A percentile compares a stretch with the other conserved stretches of the same genome.
Evolutionary conservation across 2,797 vertebrate species (phyloP).

Genomic region (Picus viridis): DNA sequence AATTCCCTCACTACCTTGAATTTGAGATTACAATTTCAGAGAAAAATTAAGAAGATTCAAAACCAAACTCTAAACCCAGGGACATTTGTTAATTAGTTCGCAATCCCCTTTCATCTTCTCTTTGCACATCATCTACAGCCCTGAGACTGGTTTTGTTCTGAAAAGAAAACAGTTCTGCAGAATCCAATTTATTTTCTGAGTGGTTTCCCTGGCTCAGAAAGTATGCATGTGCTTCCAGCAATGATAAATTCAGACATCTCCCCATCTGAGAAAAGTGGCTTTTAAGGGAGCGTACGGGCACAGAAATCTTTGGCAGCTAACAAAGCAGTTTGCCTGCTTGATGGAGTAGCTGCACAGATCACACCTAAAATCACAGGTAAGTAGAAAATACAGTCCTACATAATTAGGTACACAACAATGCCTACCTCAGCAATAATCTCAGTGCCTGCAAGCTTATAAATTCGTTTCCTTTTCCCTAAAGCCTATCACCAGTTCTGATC

Average conservation of each 20-base stretch:
- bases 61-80: not conserved
- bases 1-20: not conserved
- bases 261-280: slow-evolving; percentile 47
- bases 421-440: slow-evolving; percentile 77
- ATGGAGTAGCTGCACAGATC: not conserved
- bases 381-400: slow-evolving; percentile 1
- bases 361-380: slow-evolving; percentile 30
- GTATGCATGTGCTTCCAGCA: slow-evolving; percentile 2
- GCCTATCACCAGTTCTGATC: slow-evolving; percentile 9
- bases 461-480: slow-evolving; percentile 5
- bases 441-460: slow-evolving; percentile 48
- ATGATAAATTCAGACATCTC: slow-evolving; percentile 11
- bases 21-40: not conserved
- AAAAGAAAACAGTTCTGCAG: not conserved
- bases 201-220: not conserved
- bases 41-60: not conserved
- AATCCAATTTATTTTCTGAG: slow-evolving; percentile 12
- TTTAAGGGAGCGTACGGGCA: not conserved
- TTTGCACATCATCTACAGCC: not conserved
- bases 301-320: not conserved
- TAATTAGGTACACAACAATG: slow-evolving; percentile 35
- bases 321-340: not conserved
- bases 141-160: not conserved
- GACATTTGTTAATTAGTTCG: not conserved
- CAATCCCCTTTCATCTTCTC: not conserved